Evolutionary conservation across 2,888 invertebrate genomes (phyloP), one percentile per base, ranked within the genome.

Genomic region (Cordylochernes scorpioides): DNA sequence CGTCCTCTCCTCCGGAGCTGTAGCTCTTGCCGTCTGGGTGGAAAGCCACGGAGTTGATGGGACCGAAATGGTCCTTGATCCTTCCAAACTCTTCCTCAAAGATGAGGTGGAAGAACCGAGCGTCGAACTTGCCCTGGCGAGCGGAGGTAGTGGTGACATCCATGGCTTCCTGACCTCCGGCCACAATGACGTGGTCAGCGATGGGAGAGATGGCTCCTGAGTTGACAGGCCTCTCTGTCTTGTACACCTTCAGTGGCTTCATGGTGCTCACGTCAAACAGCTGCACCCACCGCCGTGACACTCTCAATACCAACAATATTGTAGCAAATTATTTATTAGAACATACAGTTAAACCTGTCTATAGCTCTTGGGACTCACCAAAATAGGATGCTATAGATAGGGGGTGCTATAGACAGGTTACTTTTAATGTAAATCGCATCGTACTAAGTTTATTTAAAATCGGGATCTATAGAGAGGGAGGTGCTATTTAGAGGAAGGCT

Each of bases 131-230:
- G 29, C 94, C 97, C 36, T 78, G 69, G 44, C 80, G 65, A 0
- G 84, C 68, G 1, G 82, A 78, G 0, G 88, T 91, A 2, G 82
- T 86, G 25, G 88, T 88, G 34, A 94, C 94, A 49, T 86, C 86
- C 80, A 91, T 91, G 32, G 97, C 97, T 54, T 99, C 97, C 59
- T 99, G 97, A 45, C 97, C 97, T 54, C 97, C 97, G 35, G 97
- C 97, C 25, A 99, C 61, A 2, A 88, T 55, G 49, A 69, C 94
- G 59, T 99, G 94, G 54, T 94, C 88, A 31, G 69, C 59, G 41
- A 78, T 73, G 0, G 97, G 94, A 39, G 91, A 88, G 38, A 99
- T 72, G 2, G 91, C 74, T 1, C 94, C 97, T 1, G 94, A 94
- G 54, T 99, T 99, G 0, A 97, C 82, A 0, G 91, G 94, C 39